These are phyloP conservation scores for Siphamia tubifer DNA, from an alignment of 2,113 vertebrate genomes.

Conservation along the genomic window DNA sequence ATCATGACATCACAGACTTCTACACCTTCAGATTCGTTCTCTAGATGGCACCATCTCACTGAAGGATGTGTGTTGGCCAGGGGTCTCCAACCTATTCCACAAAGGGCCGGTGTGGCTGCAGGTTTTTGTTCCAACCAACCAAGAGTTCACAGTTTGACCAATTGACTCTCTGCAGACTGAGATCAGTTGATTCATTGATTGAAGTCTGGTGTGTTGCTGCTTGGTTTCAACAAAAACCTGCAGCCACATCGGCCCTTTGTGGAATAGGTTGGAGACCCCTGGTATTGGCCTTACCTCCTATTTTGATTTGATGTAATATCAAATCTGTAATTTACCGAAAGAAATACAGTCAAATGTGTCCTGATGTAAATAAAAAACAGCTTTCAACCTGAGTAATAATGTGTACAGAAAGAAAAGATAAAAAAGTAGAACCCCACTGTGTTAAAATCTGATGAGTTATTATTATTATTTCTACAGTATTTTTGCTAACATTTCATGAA, in stretches of 20 bases:
- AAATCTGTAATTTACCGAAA: neutral
- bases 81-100: too few species aligned
- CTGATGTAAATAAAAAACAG: neutral
- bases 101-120: too few species aligned
- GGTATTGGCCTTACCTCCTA: neutral
- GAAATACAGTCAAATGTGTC: neutral
- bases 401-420: neutral
- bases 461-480: too few species aligned
- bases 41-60: constrained; percentile 47
- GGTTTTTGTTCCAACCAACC: too few species aligned
- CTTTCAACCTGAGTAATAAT: constrained; percentile 2
- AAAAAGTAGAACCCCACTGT: neutral
- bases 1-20: too few species aligned
- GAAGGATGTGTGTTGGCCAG: neutral
- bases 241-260: too few species aligned
- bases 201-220: too few species aligned
- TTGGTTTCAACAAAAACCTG: too few species aligned
- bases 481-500: constrained; percentile 13
- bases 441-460: neutral
- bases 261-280: too few species aligned
- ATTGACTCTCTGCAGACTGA: too few species aligned
- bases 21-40: constrained; percentile 4
- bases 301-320: neutral
- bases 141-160: too few species aligned
- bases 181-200: too few species aligned